Conservation (phyloP, 2,113 vertebrate species). For the Malurus melanocephalus region DNA sequence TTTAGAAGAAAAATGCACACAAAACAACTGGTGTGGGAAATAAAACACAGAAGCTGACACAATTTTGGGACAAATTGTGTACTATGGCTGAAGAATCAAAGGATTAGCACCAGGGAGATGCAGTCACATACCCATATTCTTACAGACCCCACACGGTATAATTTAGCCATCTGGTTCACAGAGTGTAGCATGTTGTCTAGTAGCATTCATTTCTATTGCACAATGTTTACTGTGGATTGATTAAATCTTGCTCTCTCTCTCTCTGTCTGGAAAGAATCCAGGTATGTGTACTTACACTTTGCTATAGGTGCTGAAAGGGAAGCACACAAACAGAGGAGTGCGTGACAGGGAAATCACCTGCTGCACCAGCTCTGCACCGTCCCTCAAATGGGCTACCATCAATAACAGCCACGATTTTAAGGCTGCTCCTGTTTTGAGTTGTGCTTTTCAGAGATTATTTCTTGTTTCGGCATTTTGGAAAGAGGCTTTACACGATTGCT, state of each 20-base stretch:
- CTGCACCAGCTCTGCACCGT: not conserved
- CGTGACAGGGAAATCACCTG: not conserved
- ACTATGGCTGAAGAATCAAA: not conserved
- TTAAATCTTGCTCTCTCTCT: conserved; percentile 1
- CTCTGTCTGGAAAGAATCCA: not conserved
- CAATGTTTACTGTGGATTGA: not conserved
- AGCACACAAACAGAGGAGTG: accelerated
- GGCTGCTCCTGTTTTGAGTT: not conserved
- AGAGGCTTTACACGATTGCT: not conserved
- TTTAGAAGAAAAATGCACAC: not conserved
- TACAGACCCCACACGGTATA: not conserved
- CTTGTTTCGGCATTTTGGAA: not conserved
- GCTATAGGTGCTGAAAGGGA: not conserved
- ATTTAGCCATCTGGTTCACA: not conserved
- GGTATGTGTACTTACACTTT: not conserved
- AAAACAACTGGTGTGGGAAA: not conserved
- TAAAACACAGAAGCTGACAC: not conserved
- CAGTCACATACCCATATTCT: not conserved
- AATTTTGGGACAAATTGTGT: not conserved
- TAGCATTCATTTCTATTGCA: not conserved
- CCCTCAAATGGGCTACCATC: not conserved
- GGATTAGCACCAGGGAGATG: not conserved
- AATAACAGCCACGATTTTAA: not conserved
- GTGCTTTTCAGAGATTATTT: not conserved
- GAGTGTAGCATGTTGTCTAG: not conserved